Evolutionary conservation across 2,113 vertebrate genomes (phyloP), one percentile per base, ranked within the genome.

Genomic region (Pardalotus punctatus): DNA sequence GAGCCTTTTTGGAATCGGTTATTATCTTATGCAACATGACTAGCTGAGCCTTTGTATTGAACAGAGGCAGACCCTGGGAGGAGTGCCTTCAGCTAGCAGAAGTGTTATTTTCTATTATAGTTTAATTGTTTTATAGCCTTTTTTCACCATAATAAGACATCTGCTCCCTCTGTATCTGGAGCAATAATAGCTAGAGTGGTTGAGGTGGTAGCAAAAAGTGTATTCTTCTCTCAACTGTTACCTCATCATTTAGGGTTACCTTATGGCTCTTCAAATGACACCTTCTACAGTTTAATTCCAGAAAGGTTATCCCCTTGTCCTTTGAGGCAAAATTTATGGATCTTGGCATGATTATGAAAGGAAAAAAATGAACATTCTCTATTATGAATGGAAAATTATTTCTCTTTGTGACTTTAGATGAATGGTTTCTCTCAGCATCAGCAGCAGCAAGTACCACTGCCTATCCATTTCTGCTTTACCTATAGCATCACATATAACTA

Each of bases 121-220:
- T 57, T 85, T 87, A 91, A 91, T 90, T 90, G 73, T 45, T 93
- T 94, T 58, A 24, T 78, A 93, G 35, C 14, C 24, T 81, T 93
- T 93, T 94, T 72, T 38, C 35, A 79, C 48, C 21, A 83, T 67
- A 90, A 3, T 56, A 64, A 81, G 64, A 83, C 71, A 92, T 88
- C 88, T 94, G 67, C 51, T 65, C 27, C 74, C 25, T 79, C 62
- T 92, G 4, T 70, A 38, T 73, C 27, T 10, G 6, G 35, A 70
- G 17, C 51, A 73, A 8, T 90, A 76, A 80, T 17, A 57, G 36
- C 50, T 17, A 57, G 36, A 53, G n/a, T 77, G 62, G 62, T 56
- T 77, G 64, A 92, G 72, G 64, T 86, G 51, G 27, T 73, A 54
- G 45, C 42, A 65, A 86, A 50, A n/a, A 45, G 29, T 24, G 14